Conservation (phyloP, 2,888 invertebrate genomes). For the Megamerina dolium region DNA sequence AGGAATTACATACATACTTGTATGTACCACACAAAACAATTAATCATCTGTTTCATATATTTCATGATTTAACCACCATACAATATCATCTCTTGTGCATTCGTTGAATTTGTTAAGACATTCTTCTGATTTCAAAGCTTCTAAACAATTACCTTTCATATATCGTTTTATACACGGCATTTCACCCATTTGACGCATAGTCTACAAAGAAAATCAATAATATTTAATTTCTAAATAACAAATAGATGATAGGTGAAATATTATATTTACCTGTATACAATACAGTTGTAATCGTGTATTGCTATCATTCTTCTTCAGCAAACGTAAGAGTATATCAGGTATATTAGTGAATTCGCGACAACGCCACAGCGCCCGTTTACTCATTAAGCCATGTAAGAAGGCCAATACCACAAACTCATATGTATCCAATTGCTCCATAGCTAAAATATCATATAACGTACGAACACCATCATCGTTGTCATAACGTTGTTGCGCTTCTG, state of each 20-base stretch:
- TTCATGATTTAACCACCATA: conserved; percentile 33
- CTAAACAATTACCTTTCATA: conserved; percentile 32
- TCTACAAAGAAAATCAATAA: conserved; percentile 17
- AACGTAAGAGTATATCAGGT: conserved; percentile 29
- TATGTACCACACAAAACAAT: too few relatives aligned
- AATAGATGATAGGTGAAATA: neutral
- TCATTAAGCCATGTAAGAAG: conserved; percentile 35
- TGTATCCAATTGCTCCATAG: conserved; percentile 17
- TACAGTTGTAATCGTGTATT: conserved; percentile 36
- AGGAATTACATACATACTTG: too few relatives aligned
- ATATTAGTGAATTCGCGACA: conserved; percentile 37
- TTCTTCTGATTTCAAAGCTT: conserved; percentile 23
- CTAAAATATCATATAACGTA: conserved; percentile 30
- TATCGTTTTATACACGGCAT: conserved; percentile 43
- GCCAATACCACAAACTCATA: conserved; percentile 32
- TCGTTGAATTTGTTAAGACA: conserved; percentile 28
- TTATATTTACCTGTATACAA: conserved; percentile 32
- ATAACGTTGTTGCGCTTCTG: conserved; percentile 33
- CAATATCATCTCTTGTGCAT: conserved; percentile 27
- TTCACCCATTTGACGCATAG: conserved; percentile 34
- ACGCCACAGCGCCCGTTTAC: conserved; percentile 35
- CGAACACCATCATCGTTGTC: conserved; percentile 32
- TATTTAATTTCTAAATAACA: neutral
- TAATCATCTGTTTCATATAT: too few relatives aligned
- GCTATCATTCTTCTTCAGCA: conserved; percentile 17